Conservation (phyloP, 2,113 vertebrate species). For the Psittacus erithacus region DNA sequence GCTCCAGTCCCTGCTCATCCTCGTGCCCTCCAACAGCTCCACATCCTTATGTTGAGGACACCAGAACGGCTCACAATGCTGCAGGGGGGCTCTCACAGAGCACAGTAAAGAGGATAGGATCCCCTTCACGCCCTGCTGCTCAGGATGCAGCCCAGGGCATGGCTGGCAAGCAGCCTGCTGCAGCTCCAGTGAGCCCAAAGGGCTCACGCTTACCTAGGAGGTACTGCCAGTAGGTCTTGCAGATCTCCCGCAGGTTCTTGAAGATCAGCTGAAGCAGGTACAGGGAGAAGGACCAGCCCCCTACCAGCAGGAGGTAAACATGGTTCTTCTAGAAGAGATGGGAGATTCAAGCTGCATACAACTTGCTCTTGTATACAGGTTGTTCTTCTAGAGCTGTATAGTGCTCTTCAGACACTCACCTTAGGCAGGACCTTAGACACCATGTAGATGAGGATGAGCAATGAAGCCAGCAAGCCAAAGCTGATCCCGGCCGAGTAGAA, state of each 20-base stretch:
- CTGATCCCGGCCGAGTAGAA: slow-evolving; percentile 93
- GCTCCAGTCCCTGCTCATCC: neutral
- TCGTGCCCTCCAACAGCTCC: too few relatives aligned
- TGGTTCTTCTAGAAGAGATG: slow-evolving; percentile 84
- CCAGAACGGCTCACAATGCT: neutral
- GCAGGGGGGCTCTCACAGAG: neutral
- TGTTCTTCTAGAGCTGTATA: neutral
- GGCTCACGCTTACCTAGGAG: slow-evolving; percentile 80
- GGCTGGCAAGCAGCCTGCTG: rapidly evolving
- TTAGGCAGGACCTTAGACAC: slow-evolving; percentile 88
- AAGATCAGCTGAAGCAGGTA: slow-evolving; percentile 93
- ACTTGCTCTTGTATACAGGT: too few relatives aligned
- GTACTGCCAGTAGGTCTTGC: slow-evolving; percentile 88
- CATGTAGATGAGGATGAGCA: slow-evolving; percentile 89
- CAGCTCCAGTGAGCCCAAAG: rapidly evolving
- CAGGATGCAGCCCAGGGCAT: neutral
- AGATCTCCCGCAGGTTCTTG: slow-evolving; percentile 88
- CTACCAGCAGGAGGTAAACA: slow-evolving; percentile 87
- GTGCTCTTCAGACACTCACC: slow-evolving; percentile 71
- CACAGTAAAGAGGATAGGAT: neutral
- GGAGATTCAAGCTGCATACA: neutral
- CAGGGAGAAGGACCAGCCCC: slow-evolving; percentile 96
- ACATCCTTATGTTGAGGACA: neutral
- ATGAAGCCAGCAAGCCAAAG: slow-evolving; percentile 89
- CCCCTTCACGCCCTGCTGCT: neutral